Base-by-base conservation (phyloP, 2,888 invertebrate species). In the Formica aserva region DNA sequence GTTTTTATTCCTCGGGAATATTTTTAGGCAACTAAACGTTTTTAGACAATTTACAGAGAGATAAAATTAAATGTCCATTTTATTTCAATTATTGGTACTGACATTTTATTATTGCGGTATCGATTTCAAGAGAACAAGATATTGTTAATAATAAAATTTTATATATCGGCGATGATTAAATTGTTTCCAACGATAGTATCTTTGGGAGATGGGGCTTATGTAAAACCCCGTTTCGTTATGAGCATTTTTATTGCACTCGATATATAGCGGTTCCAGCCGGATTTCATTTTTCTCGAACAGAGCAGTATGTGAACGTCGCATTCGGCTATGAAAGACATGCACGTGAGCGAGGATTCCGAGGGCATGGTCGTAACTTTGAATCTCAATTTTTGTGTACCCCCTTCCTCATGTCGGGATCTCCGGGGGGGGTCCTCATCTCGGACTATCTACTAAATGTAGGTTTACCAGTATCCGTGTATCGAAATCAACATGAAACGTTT, bases 281-380 rank as follows among this genome's bases (percentile, higher is more conserved):
- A 84, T 83, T 75, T 69, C 67, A 83, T 83, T 60, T 65, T 22
- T 55, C 74, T 29, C 63, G 41, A 76, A 69, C 57, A 32, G 63
- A 60, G 55, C 57, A 35, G 75, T 65, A 76, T 63, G 65, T 76
- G 78, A 85, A 75, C 41, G 48, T 18, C 52, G 63, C 63, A 62
- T 78, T 63, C 72, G 22, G 66, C 38, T 52, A 74, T 26, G 74
- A 67, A 76, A 74, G 74, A 77, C 85, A 78, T 71, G 74, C 82
- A 78, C 72, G 67, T 63, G 82, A 67, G 67, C 78, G 63, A 62
- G 72, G 78, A 76, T 87, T 87, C 48, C 81, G 69, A 60, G 83
- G 77, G 78, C 82, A 62, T 72, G 41, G 78, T 63, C 80, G 84
- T 86, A 87, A 86, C 84, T 84, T 86, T 87, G 87, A 86, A 87